A percentile compares a stretch with the other conserved stretches of the same genome.
phyloP scores from a whole-genome alignment of 1,140 invertebrate genomes.

The Drosophila nannoptera region DNA sequence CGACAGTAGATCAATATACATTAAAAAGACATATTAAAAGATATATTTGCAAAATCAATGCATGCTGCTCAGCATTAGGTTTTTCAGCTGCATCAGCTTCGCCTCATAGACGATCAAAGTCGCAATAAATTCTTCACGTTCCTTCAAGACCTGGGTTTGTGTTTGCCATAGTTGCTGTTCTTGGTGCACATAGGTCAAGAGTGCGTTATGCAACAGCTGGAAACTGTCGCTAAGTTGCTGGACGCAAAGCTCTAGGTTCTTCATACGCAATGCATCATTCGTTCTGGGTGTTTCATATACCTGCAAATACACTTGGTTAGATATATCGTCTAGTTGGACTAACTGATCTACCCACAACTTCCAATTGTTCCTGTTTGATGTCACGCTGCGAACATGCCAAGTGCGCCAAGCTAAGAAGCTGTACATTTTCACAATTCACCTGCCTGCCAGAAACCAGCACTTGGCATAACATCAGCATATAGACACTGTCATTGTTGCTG shows the following conservation, averaged over 20 bases:
- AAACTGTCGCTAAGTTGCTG: constrained; percentile 36
- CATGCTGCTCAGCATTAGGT: constrained; percentile 8
- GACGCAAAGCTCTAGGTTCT: constrained; percentile 20
- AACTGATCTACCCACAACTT: constrained; percentile 3
- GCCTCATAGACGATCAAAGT: constrained; percentile 32
- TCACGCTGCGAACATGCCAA: constrained; percentile 24
- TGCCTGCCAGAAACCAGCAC: constrained; percentile 21
- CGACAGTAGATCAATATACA: not conserved
- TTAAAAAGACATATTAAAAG: not conserved
- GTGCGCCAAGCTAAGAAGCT: constrained; percentile 39
- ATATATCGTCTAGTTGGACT: not conserved
- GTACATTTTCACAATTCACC: constrained; percentile 33
- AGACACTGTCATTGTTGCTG: constrained; percentile 5
- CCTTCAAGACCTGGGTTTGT: constrained; percentile 18
- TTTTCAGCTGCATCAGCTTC: constrained; percentile 23
- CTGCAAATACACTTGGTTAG: not conserved
- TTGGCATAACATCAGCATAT: constrained; percentile 35
- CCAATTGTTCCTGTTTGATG: not conserved
- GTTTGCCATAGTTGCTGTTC: constrained; percentile 37
- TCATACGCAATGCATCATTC: not conserved
- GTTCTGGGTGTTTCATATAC: not conserved
- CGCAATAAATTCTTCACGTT: constrained; percentile 26
- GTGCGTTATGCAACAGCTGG: constrained; percentile 20
- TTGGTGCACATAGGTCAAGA: constrained; percentile 35
- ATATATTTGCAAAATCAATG: not conserved